Evolutionary conservation across 2,113 vertebrate species (phyloP), one percentile per base, ranked within the genome.

Genomic region (Bufo gargarizans): DNA sequence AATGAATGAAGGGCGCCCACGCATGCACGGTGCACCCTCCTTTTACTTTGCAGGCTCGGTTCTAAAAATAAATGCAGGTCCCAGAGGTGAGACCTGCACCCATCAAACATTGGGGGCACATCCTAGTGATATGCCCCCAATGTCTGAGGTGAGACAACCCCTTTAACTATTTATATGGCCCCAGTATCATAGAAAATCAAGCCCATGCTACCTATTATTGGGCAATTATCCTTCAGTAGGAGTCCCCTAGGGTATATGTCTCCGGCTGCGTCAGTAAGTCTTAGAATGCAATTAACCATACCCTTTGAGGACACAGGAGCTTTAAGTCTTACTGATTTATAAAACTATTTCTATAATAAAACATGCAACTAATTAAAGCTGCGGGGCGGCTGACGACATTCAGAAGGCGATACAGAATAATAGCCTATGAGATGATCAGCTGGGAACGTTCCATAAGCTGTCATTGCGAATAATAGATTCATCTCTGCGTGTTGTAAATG

Each of bases 321-420:
- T 2, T 55, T 78, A 55, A 22, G 17, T 80, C 53, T 33, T 56
- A 17, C 4, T 19, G n/a, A 79, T 43, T 47, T 80, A 43, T 43
- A 80, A 80, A 33, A 59, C 59, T 53, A 80, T 43, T 80, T 80
- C n/a, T 59, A 58, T 80, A 1, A 56, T 80, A 58, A 80, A 58
- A 80, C 55, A 71, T 53, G 5, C 49, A 11, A 19, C 61, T 84
- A 50, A 84, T 84, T 53, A 50, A 14, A 55, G 19, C 82, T 13
- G 58, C 47, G 2, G 63, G 63, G 22, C 3, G 80, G 58, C 58
- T 82, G 58, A 20, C 80, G 33, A 49, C 49, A 82, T 82, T 49
- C 22, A 84, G 19, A n/a, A 49, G 20, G 58, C 61, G 19, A 67
- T 19, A 69, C 11, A 4, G 10, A 83, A 47, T 22, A 69, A 53